Percentiles rank a stretch among this genome's conserved stretches.
Evolutionary conservation across 2,113 vertebrate species (phyloP).

Genomic region (Oreochromis tanganicae): DNA sequence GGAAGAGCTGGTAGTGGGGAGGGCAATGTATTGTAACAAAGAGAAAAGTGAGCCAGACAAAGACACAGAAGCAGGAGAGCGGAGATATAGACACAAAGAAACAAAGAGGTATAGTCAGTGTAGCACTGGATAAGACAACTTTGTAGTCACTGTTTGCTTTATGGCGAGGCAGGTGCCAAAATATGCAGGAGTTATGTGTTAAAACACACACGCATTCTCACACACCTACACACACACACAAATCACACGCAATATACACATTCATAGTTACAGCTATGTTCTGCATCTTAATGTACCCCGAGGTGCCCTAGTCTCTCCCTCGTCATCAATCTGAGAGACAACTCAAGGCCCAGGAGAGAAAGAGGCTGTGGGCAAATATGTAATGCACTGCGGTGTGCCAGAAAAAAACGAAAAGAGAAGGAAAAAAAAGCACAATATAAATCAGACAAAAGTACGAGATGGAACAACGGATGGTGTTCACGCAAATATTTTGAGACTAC

Average conservation of each 20-base stretch:
- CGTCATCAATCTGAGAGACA: constrained; percentile 67
- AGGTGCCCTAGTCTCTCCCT: constrained; percentile 38
- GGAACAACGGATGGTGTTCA: background rate
- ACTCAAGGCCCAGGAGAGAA: constrained; percentile 51
- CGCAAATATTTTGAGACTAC: constrained; percentile 1
- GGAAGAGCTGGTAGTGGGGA: constrained; percentile 20
- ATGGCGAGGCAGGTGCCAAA: constrained; percentile 2
- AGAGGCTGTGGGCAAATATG: constrained; percentile 15
- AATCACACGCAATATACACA: constrained; percentile 11
- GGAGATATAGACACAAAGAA: constrained; percentile 57
- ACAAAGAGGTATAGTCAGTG: constrained; percentile 40
- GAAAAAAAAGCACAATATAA: background rate
- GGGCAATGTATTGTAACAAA: constrained; percentile 42
- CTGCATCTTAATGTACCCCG: constrained; percentile 53
- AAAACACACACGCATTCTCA: constrained; percentile 4
- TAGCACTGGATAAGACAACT: background rate
- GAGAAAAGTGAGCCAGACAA: constrained; percentile 58
- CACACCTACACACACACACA: background rate
- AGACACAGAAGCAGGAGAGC: constrained; percentile 19
- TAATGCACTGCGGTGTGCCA: background rate
- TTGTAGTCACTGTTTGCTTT: constrained; percentile 1
- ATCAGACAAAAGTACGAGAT: constrained; percentile 16
- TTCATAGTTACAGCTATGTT: constrained; percentile 20
- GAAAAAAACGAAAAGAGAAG: background rate
- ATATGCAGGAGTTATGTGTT: background rate